These are phyloP conservation scores for Philereme vetulata DNA, from an alignment of 2,888 invertebrate species.

Conservation along the genomic window DNA sequence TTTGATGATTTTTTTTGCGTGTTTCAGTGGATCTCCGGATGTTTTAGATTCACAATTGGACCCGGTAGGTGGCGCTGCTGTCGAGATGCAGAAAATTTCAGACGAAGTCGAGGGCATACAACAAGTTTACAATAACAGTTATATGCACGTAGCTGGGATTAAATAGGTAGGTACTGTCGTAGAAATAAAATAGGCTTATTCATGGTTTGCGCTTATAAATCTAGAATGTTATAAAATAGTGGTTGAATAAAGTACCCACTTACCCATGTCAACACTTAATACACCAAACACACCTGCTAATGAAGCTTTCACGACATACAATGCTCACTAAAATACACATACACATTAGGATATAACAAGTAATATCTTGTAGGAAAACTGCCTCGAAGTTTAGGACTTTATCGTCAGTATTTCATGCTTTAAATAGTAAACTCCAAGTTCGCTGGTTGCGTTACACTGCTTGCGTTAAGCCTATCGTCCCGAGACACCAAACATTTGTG, in stretches of 20 bases:
- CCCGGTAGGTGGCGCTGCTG: too few relatives aligned
- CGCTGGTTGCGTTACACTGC: slow-evolving; percentile 32
- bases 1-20: too few relatives aligned
- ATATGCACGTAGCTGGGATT: too few relatives aligned
- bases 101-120: too few relatives aligned
- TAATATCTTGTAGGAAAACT: neutral
- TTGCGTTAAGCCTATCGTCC: slow-evolving; percentile 35
- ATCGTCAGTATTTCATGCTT: slow-evolving; percentile 1
- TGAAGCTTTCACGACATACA: neutral
- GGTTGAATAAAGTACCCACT: neutral
- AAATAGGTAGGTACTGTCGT: too few relatives aligned
- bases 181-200: too few relatives aligned
- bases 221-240: neutral
- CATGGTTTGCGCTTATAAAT: too few relatives aligned
- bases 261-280: neutral
- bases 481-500: slow-evolving; percentile 48
- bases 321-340: too few relatives aligned
- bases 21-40: too few relatives aligned
- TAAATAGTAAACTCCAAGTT: slow-evolving; percentile 20
- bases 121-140: too few relatives aligned
- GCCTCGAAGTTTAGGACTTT: neutral
- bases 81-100: too few relatives aligned
- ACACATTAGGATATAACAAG: neutral
- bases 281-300: neutral
- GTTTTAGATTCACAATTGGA: too few relatives aligned